These are phyloP conservation scores for Chionomys nivalis DNA, from an alignment of 2,113 vertebrate species.

Conservation along the genomic window DNA sequence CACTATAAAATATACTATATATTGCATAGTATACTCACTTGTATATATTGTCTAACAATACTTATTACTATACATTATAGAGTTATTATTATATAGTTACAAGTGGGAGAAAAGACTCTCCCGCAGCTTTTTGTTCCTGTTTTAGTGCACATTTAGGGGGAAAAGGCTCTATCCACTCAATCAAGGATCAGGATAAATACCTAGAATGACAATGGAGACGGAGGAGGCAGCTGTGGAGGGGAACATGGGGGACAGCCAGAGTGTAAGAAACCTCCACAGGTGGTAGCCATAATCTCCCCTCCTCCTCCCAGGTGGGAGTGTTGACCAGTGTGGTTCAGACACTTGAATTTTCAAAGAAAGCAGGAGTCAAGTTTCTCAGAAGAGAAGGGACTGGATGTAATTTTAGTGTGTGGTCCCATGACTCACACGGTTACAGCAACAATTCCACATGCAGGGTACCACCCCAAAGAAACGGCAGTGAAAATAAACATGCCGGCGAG, in stretches of 20 bases:
- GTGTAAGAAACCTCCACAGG: neutral
- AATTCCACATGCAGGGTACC: slow-evolving; percentile 79
- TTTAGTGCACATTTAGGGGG: neutral
- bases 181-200: slow-evolving; percentile 14
- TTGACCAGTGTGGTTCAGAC: neutral
- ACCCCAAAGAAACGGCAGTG: slow-evolving; percentile 76
- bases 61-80: neutral
- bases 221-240: neutral
- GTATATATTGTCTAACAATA: too few species aligned
- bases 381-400: slow-evolving; percentile 31
- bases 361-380: neutral
- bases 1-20: too few species aligned
- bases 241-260: neutral
- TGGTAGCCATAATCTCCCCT: neutral
- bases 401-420: slow-evolving; percentile 54
- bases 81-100: neutral
- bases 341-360: slow-evolving; percentile 16
- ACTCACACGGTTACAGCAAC: slow-evolving; percentile 77
- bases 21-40: too few species aligned
- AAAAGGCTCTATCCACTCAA: neutral
- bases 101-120: neutral
- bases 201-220: neutral
- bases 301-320: slow-evolving; percentile 16
- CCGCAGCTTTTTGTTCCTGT: neutral
- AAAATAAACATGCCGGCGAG: slow-evolving; percentile 75